Evolutionary conservation across 1,140 invertebrate genomes (phyloP), one percentile per base, ranked within the genome.

Genomic region (Odontomachus brunneus): DNA sequence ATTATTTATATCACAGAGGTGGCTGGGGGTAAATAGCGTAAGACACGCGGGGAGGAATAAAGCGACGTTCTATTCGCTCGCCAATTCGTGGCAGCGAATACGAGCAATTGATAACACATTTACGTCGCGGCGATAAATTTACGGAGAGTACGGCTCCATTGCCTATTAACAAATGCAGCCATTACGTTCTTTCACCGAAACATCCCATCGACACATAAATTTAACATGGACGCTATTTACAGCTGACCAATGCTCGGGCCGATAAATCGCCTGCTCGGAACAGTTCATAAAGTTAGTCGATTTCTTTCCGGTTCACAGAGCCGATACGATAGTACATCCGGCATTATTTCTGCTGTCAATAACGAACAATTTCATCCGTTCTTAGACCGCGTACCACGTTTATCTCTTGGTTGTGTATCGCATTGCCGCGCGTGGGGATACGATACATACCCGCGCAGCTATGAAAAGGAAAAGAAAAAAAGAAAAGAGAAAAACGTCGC

Each of bases 191-290:
- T 57, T 62, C 19, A 67, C 19, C 38, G 62, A 33, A 44, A 22
- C n/a, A 51, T 15, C 26, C 51, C 1, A 49, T 57, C 5, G 29
- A 26, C 44, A 69, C 33, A 71, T 80, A 80, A 80, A 69, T 80
- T 69, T 44, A 69, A 71, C 65, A 48, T 44, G 65, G 12, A 44
- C 63, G 63, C 33, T 80, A 80, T 59, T 80, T 80, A 80, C 65
- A 78, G 63, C 75, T 78, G 75, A 80, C 75, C 75, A 80, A 55
- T 57, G 67, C 51, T 19, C 65, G 65, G 9, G 17, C 51, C 65
- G 11, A 80, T 80, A 80, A 80, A 80, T 71, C 53, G 65, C 69
- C 51, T 57, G 75, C 57, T 80, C 51, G 33, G 29, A 69, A 71
- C 75, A 57, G 75, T 80, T 80, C 33, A 71, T 48, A 29, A 22